These are phyloP conservation scores for Maconellicoccus hirsutus DNA, from an alignment of 1,140 invertebrate genomes.

Conservation along the genomic window DNA sequence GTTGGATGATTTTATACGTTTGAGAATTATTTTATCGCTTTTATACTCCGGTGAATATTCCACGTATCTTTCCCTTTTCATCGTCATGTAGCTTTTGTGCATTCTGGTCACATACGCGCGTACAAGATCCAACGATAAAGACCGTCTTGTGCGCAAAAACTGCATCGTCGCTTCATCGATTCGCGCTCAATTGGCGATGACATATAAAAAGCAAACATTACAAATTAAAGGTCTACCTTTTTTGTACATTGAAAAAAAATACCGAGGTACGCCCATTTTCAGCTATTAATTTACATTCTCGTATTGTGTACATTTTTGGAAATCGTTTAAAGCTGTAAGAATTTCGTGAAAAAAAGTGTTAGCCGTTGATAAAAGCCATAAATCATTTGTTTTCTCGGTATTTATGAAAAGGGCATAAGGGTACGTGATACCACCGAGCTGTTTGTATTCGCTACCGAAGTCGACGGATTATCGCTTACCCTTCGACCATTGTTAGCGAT, in stretches of 20 bases:
- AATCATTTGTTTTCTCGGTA: slow-evolving; percentile 10
- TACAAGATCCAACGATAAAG: no score
- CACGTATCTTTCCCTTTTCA: no score
- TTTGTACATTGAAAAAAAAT: background rate
- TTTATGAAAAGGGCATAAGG: background rate
- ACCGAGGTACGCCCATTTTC: background rate
- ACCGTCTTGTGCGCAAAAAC: no score
- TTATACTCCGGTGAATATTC: no score
- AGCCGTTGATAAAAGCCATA: slow-evolving; percentile 10
- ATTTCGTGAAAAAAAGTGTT: background rate
- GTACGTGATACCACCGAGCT: background rate
- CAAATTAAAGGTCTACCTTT: background rate
- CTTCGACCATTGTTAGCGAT: no score
- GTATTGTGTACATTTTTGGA: background rate
- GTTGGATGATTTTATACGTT: no score
- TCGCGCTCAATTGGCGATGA: slow-evolving; percentile 10
- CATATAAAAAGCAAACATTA: slow-evolving; percentile 5
- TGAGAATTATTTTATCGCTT: no score
- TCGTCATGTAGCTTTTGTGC: no score
- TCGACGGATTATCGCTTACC: no score
- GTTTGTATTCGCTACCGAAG: no score
- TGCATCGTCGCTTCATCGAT: background rate
- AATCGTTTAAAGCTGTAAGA: background rate
- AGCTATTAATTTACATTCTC: slow-evolving; percentile 14
- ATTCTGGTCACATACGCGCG: no score